phyloP scores from a whole-genome alignment of 2,797 vertebrate genomes.

The Lates japonicus region DNA sequence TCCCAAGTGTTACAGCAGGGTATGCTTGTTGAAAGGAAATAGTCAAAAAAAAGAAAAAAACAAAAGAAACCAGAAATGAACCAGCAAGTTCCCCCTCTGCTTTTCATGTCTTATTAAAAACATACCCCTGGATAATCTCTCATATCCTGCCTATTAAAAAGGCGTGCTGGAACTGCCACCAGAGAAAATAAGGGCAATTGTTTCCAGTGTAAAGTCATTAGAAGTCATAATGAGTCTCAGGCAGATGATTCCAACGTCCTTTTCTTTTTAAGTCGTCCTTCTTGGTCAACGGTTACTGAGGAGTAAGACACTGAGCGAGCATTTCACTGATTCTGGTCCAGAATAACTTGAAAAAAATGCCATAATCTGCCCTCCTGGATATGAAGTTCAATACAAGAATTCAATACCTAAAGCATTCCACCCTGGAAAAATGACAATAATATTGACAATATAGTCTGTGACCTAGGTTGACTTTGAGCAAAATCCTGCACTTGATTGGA shows the following conservation, averaged over 20 bases:
- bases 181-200: constrained; percentile 70
- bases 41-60: constrained; percentile 18
- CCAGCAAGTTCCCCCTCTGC: constrained; percentile 33
- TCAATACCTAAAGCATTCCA: constrained; percentile 43
- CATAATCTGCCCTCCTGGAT: constrained; percentile 20
- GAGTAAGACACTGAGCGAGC: constrained; percentile 14
- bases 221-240: constrained; percentile 72
- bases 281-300: constrained; percentile 36
- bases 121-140: constrained; percentile 75
- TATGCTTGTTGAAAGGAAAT: constrained; percentile 47
- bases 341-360: not conserved
- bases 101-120: constrained; percentile 81
- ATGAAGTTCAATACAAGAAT: constrained; percentile 39
- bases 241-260: constrained; percentile 53
- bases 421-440: constrained; percentile 51
- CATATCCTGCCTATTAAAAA: constrained; percentile 78
- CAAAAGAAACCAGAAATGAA: constrained; percentile 46
- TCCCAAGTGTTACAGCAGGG: not conserved
- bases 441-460: constrained; percentile 62
- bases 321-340: constrained; percentile 22
- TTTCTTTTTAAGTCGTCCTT: constrained; percentile 52
- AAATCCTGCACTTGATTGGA: constrained; percentile 63
- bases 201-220: constrained; percentile 78
- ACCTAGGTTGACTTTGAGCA: constrained; percentile 72
- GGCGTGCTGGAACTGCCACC: constrained; percentile 56